Evolutionary conservation across 2,888 invertebrate genomes (phyloP).

Genomic region (Smittia aterrima): DNA sequence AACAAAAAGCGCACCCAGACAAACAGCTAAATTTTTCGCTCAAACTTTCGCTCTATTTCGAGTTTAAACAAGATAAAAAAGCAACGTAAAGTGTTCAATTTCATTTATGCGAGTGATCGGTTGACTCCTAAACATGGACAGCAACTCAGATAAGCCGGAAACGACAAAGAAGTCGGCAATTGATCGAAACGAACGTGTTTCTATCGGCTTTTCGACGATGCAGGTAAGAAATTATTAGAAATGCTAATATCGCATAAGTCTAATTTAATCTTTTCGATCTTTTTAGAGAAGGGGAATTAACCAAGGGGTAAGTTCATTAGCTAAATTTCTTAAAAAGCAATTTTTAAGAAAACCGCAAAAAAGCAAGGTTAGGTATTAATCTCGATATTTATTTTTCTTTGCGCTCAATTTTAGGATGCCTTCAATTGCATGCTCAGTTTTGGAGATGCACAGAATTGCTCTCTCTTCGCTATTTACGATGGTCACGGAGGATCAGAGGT

Average conservation of each 20-base stretch:
- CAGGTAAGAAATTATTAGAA: neutral
- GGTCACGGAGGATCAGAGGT: slow-evolving; percentile 98
- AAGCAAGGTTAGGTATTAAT: neutral
- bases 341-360: neutral
- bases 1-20: too few species aligned
- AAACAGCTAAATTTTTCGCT: too few species aligned
- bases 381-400: too few species aligned
- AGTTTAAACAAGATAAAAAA: too few species aligned
- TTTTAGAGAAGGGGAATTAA: slow-evolving; percentile 95
- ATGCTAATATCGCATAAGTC: neutral
- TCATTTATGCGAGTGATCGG: neutral
- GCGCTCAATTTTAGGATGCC: slow-evolving; percentile 73
- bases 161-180: slow-evolving; percentile 25
- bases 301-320: slow-evolving; percentile 83
- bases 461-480: slow-evolving; percentile 96
- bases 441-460: too few species aligned
- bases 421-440: slow-evolving; percentile 89
- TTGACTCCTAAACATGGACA: neutral
- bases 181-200: slow-evolving; percentile 17
- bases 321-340: neutral
- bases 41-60: too few species aligned
- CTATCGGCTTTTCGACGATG: slow-evolving; percentile 5
- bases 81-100: too few species aligned
- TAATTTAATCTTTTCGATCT: neutral
- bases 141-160: slow-evolving; percentile 37